These are phyloP conservation scores for Thereuonema tuberculata DNA, from an alignment of 1,140 invertebrate genomes.

Conservation along the genomic window DNA sequence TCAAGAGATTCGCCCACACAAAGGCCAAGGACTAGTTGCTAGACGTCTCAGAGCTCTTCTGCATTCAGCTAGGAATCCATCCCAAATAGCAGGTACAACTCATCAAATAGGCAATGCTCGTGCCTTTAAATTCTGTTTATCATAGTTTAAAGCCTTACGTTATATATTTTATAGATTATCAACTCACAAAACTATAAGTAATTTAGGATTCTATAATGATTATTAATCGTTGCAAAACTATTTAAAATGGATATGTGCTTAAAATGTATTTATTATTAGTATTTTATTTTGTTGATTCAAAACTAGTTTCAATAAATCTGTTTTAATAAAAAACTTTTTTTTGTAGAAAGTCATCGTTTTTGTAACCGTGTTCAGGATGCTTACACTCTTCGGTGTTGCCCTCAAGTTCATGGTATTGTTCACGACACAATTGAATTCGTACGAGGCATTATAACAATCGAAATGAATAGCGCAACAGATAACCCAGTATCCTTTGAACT, in stretches of 20 bases:
- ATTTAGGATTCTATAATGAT: no score
- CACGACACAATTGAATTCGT: constrained; percentile 58
- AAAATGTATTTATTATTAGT: no score
- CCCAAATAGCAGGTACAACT: constrained; percentile 55
- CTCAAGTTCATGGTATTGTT: constrained; percentile 51
- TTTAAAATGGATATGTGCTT: no score
- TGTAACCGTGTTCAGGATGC: constrained; percentile 59
- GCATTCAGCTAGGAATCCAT: constrained; percentile 50
- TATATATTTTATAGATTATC: no score
- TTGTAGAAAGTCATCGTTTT: constrained; percentile 49
- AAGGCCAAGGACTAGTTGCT: constrained; percentile 50
- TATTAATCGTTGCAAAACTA: no score
- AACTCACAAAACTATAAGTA: no score
- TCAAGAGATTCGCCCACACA: constrained; percentile 49
- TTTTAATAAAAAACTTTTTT: background rate
- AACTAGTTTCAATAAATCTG: background rate
- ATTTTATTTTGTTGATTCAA: background rate
- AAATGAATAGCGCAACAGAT: constrained; percentile 59
- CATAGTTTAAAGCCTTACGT: no score
- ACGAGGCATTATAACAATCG: constrained; percentile 43
- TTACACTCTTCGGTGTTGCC: constrained; percentile 55
- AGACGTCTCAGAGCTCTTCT: constrained; percentile 45
- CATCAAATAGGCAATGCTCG: no score
- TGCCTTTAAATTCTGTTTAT: no score
- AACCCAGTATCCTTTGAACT: constrained; percentile 44